phyloP scores from a whole-genome alignment of 2,888 invertebrate genomes.

The Hirtodrosophila trivittata region DNA sequence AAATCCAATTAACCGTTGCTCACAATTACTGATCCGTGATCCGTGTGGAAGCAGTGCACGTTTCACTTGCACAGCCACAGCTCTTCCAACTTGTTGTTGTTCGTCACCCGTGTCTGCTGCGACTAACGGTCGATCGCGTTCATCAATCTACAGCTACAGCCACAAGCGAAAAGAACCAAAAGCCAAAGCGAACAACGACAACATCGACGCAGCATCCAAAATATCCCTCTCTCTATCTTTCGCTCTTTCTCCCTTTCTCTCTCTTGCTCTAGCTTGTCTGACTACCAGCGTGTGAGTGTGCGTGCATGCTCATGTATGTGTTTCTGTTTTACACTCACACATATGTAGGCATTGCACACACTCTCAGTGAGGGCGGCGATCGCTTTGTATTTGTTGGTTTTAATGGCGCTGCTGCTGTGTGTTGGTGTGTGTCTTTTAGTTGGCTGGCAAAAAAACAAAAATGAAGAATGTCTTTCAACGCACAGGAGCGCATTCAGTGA shows the following conservation, averaged over 20 bases:
- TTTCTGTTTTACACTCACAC: constrained; percentile 52
- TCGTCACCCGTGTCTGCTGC: constrained; percentile 81
- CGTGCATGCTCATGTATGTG: constrained; percentile 28
- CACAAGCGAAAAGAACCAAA: constrained; percentile 52
- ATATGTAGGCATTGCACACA: constrained; percentile 35
- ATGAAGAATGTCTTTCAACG: constrained; percentile 66
- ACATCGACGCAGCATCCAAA: constrained; percentile 58
- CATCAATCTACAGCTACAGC: constrained; percentile 51
- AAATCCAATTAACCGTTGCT: constrained; percentile 52
- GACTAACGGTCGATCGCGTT: constrained; percentile 75
- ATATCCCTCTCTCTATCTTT: constrained; percentile 45
- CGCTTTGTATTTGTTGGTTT: constrained; percentile 71
- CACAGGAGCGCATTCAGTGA: constrained; percentile 46
- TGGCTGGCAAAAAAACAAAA: constrained; percentile 66
- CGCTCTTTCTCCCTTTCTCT: constrained; percentile 25
- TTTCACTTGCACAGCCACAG: constrained; percentile 38
- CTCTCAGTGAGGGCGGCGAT: constrained; percentile 61
- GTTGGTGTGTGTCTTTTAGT: constrained; percentile 42
- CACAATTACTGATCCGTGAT: constrained; percentile 39
- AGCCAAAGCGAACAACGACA: constrained; percentile 40
- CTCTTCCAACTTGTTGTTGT: constrained; percentile 81
- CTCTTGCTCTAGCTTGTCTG: constrained; percentile 2
- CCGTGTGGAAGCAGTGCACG: constrained; percentile 46
- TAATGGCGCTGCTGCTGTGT: constrained; percentile 75
- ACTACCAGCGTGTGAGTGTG: constrained; percentile 1